Conservation (phyloP, 2,888 invertebrate genomes). For the Kuschelorhynchus macadamiae region DNA sequence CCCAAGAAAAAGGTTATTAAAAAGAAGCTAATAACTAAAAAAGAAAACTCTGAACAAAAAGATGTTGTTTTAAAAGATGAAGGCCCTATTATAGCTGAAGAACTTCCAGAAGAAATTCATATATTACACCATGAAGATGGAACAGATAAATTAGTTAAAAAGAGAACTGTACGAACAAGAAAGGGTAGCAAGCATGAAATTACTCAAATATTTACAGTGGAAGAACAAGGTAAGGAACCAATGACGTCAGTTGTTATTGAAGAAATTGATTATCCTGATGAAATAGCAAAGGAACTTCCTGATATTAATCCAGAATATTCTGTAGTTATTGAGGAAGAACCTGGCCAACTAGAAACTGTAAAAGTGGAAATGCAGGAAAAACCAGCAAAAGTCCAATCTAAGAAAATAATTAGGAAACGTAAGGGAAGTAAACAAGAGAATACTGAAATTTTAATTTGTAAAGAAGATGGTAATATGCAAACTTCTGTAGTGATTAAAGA, state of each 20-base stretch:
- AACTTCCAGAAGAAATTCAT: conserved; percentile 65
- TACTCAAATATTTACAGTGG: conserved; percentile 64
- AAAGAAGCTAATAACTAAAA: conserved; percentile 43
- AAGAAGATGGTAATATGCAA: conserved; percentile 64
- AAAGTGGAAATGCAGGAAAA: conserved; percentile 46
- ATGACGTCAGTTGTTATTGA: conserved; percentile 64
- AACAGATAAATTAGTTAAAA: conserved; percentile 61
- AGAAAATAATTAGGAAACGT: conserved; percentile 63
- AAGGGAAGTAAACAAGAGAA: conserved; percentile 68
- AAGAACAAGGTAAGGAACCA: conserved; percentile 65
- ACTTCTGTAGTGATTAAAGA: conserved; percentile 65
- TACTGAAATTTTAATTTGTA: conserved; percentile 61
- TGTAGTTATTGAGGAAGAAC: conserved; percentile 55
- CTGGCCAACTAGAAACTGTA: conserved; percentile 46
- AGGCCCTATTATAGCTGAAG: conserved; percentile 59
- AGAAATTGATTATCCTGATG: conserved; percentile 57
- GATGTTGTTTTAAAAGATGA: conserved; percentile 47
- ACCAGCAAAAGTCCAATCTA: conserved; percentile 58
- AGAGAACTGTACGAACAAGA: conserved; percentile 66
- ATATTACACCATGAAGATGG: conserved; percentile 59
- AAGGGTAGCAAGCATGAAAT: conserved; percentile 62
- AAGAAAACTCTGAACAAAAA: conserved; percentile 28
- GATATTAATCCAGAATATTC: conserved; percentile 52
- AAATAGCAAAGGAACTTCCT: conserved; percentile 63
- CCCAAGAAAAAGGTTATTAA: conserved; percentile 49